Percentiles rank a stretch among this genome's conserved stretches.
phyloP scores from a whole-genome alignment of 1,140 invertebrate species.

The Ceratitis capitata region DNA sequence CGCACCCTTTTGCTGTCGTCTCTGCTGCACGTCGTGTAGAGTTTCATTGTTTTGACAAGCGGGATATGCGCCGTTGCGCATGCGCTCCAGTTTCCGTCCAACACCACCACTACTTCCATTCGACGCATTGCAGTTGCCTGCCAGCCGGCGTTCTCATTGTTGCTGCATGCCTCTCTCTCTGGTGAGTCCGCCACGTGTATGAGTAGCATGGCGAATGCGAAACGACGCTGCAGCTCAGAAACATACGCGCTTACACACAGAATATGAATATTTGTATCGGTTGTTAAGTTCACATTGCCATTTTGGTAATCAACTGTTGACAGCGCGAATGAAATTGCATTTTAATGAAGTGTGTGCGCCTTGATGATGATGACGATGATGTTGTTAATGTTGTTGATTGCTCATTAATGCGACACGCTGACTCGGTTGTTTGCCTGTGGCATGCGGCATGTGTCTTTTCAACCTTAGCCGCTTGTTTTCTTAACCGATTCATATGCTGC shows the following conservation, averaged over 20 bases:
- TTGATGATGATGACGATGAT: background rate
- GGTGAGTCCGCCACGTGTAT: background rate
- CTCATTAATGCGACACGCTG: slow-evolving; percentile 36
- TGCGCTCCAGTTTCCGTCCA: background rate
- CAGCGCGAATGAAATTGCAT: slow-evolving; percentile 13
- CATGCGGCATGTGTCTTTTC: slow-evolving; percentile 14
- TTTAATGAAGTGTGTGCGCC: background rate
- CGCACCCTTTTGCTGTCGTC: background rate
- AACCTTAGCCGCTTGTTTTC: background rate
- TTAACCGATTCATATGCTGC: background rate
- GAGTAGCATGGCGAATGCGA: background rate
- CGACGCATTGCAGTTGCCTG: background rate
- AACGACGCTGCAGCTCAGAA: background rate
- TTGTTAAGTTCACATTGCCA: no score
- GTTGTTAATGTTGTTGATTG: slow-evolving; percentile 12
- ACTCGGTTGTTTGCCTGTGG: background rate
- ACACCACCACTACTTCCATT: background rate
- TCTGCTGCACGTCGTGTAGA: background rate
- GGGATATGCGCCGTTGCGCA: slow-evolving; percentile 10
- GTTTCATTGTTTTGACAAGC: slow-evolving; percentile 35
- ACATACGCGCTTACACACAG: background rate
- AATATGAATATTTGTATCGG: no score
- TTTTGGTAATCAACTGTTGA: slow-evolving; percentile 19
- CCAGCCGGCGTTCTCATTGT: background rate
- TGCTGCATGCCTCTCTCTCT: background rate